Base-by-base conservation (phyloP, 2,888 invertebrate species). In the Hoplodrina blanda region DNA sequence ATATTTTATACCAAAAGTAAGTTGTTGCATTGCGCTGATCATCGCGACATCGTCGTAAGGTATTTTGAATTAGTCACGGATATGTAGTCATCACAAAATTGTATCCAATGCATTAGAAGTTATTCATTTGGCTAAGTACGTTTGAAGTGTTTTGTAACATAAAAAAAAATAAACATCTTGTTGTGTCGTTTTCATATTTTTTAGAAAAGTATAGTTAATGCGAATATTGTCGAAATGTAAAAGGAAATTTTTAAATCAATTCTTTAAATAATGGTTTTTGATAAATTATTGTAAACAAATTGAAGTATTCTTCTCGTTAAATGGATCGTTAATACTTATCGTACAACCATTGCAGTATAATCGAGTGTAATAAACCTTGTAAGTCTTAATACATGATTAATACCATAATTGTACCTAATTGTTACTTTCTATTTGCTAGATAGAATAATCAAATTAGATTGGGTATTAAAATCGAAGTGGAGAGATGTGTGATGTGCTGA, bases 381-480 rank as follows among this genome's bases (percentile, higher is more conserved):
- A 92, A 90, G 88, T 91, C 89, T 90, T 89, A 88, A 89, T 86
- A 90, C 87, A 90, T 87, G 87, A 92, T 88, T 84, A 92, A 91
- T 91, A 93, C 92, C 91, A 93, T 92, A 93, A 92, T 91, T 92
- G 92, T 95, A 95, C 95, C 94, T 95, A 95, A 94, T 94, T 95
- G 95, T 95, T 95, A 95, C 92, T 94, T 95, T 95, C 94, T 95
- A 95, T 94, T 95, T 94, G 94, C 95, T 95, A 95, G 95, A 95
- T 95, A 95, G 95, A 95, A 94, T 95, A 95, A 95, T 94, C 92
- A 94, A 95, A 95, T 95, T 95, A 95, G 95, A 94, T 93, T 92
- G 92, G 91, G 90, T 94, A 94, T 91, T 90, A 83, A 90, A 91
- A 88, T 90, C 80, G 84, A 91, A 91, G 92, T 91, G 89, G 89